Evolutionary conservation across 2,888 invertebrate genomes (phyloP), one percentile per base, ranked within the genome.

Genomic region (Stenodera caucasica): DNA sequence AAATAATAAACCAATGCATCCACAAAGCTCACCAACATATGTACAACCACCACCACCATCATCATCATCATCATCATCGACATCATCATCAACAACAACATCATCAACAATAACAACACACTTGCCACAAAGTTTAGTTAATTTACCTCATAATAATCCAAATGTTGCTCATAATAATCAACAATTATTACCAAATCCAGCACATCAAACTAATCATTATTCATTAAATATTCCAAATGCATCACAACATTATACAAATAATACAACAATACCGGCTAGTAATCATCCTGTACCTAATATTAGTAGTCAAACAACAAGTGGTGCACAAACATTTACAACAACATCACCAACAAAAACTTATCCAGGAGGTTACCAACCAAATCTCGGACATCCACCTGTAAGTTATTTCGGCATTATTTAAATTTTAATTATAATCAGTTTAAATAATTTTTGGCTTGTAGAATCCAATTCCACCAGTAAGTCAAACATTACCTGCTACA

Each of bases 1-100:
- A 50, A 63, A 57, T 40, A 75, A 70, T 55, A 79, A 79, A 64
- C 73, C 76, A 15, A 76, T 77, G 75, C 78, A 77, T 72, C 72
- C 75, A 2, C 78, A 77, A 69, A 76, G 75, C 57, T 68, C 70
- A 32, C 64, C 75, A 12, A 70, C 74, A 5, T 77, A 77, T 63
- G 75, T 76, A 30, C 78, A 78, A 58, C 76, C 76, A 7, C 64
- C 73, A 40, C 69, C 72, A 18, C 9, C 40, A 40, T 67, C 70
- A 6, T 5, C 26, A 26, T 5, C 77, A 77, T 63, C 74, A 76
- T 29, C 78, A 78, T 57, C 76, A 76, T 4, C 64, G 72, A 35
- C 70, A 72, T 4, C 33, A n/a, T 32, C 72, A 35, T 69, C 72
- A 2, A 8, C 40, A 40, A 68, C 70, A 6, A 15, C 7, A 40